Evolutionary conservation across 2,797 vertebrate genomes (phyloP), one percentile per base, ranked within the genome.

Genomic region (Pseudopleuronectes americanus): DNA sequence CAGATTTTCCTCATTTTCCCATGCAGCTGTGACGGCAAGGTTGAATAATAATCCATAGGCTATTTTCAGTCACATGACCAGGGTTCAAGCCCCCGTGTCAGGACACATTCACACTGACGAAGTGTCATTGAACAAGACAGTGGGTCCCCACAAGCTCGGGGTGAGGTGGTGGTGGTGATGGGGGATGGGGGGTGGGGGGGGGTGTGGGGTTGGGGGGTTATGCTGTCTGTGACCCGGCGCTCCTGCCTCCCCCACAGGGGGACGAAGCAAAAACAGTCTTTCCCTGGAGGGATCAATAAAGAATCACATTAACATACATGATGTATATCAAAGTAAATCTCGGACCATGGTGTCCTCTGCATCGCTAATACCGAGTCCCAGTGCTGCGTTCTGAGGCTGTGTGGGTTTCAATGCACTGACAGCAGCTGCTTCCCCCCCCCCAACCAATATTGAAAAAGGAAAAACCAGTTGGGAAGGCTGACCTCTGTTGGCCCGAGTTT

Each of bases 401-500:
- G 65, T 60, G 65, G 61, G 57, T 75, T 28, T 69, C 47, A 77
- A 65, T 6, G 23, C 49, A 51, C 33, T 43, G 52, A 77, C 74
- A 73, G 48, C 55, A 24, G n/a, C 49, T 71, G 52, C 22, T 71
- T 17, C 24, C 43, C 48, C 53, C 10, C 9, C 43, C 38, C 31
- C 38, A 61, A 67, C 60, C 41, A 8, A 36, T 26, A 26, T 63
- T 72, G 49, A 3, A 16, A 41, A 38, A 49, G 55, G 23, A 65
- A 86, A 89, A 86, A 89, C 80, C 47, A 73, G 79, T 87, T 90
- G 77, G 82, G 88, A 85, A 91, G 85, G 88, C 84, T 93, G 94
- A 88, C 93, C 92, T 94, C 93, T 94, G 84, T 91, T 94, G 94
- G 92, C 52, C 3, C 26, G 49, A 52, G 48, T 31, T 13, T 13